These are phyloP conservation scores for Pelmatolapia mariae DNA, from an alignment of 2,113 vertebrate species.

Conservation along the genomic window DNA sequence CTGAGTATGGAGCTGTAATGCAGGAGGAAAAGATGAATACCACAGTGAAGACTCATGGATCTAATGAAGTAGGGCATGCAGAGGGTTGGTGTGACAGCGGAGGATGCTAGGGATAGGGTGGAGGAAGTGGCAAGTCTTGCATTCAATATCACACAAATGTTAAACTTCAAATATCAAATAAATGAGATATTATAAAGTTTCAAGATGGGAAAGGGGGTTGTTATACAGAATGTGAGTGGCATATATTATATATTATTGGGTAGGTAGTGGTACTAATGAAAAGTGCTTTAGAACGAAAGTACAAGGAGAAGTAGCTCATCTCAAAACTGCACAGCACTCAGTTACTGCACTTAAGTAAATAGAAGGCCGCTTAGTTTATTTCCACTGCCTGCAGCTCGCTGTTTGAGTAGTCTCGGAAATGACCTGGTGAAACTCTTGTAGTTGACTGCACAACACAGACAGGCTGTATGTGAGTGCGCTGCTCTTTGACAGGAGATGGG, in stretches of 20 bases:
- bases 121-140: not conserved
- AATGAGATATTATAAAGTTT: not conserved
- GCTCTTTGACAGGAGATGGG: slow-evolving; percentile 61
- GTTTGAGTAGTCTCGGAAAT: not conserved
- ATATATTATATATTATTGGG: not conserved
- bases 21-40: not conserved
- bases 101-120: not conserved
- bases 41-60: fast-evolving
- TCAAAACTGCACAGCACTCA: not conserved
- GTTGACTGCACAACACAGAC: not conserved
- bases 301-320: not conserved
- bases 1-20: not conserved
- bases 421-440: not conserved
- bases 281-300: not conserved
- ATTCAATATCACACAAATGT: not conserved
- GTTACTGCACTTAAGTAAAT: not conserved
- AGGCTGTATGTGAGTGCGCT: not conserved
- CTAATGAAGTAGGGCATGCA: fast-evolving
- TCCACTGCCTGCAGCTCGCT: not conserved
- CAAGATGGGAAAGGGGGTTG: not conserved
- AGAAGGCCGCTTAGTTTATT: not conserved
- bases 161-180: not conserved
- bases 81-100: not conserved
- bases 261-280: not conserved
- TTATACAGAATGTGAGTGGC: not conserved